Evolutionary conservation across 2,113 vertebrate genomes (phyloP).

Genomic region (Upupa epops): DNA sequence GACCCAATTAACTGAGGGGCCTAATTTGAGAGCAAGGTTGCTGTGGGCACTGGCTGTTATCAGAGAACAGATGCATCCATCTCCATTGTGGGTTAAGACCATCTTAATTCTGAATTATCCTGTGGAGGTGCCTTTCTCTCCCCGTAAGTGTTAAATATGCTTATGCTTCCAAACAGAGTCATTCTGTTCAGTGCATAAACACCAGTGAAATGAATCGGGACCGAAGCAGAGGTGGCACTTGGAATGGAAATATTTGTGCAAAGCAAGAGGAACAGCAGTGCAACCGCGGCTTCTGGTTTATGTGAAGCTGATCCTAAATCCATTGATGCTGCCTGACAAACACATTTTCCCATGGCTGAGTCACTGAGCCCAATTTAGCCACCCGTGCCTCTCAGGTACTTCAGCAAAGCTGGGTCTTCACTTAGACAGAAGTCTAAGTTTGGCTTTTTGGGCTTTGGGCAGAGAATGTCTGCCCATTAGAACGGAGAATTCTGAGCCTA

Average conservation of each 20-base stretch:
- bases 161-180: neutral
- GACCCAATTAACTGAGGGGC: constrained; percentile 43
- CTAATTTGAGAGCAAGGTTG: neutral
- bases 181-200: neutral
- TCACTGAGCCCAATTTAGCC: neutral
- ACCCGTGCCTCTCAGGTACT: neutral
- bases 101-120: neutral
- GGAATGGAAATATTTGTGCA: neutral
- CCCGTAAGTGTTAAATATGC: neutral
- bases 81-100: neutral
- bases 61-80: neutral
- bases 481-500: neutral
- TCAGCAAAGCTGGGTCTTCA: neutral
- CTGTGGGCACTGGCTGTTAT: neutral
- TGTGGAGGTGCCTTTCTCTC: neutral
- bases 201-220: neutral
- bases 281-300: neutral
- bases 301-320: neutral
- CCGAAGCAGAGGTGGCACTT: neutral
- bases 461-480: neutral
- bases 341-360: neutral
- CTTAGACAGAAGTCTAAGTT: neutral
- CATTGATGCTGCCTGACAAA: neutral
- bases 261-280: neutral
- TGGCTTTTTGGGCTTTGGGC: neutral